A percentile compares a stretch with the other conserved stretches of the same genome.
These are phyloP conservation scores for Orthochromis indermauri DNA, from an alignment of 2,113 vertebrate species.

Conservation along the genomic window DNA sequence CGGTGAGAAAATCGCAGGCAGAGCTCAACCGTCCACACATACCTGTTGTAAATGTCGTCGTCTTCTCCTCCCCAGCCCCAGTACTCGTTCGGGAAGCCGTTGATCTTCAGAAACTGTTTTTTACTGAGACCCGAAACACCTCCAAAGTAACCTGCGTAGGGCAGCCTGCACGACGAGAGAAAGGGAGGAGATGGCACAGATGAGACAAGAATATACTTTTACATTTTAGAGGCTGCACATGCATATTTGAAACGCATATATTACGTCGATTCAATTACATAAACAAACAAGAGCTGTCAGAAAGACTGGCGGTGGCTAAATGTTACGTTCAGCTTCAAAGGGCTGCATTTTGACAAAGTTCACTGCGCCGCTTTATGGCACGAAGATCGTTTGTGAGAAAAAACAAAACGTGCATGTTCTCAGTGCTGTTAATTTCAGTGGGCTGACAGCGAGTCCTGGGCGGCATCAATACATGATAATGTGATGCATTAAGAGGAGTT, in stretches of 20 bases:
- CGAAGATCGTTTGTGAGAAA: background rate
- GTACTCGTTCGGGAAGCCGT: constrained; percentile 98
- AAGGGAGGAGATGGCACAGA: background rate
- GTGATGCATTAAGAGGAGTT: background rate
- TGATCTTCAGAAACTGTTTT: constrained; percentile 97
- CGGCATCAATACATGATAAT: background rate
- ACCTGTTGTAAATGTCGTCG: constrained; percentile 99
- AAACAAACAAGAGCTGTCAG: background rate
- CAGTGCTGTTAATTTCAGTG: background rate
- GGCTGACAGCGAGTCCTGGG: background rate
- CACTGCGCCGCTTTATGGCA: background rate
- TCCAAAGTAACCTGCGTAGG: constrained; percentile 94
- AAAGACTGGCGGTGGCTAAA: background rate
- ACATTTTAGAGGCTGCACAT: background rate
- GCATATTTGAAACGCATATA: background rate
- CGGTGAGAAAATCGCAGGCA: background rate
- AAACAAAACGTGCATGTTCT: background rate
- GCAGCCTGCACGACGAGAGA: constrained; percentile 73
- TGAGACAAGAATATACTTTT: background rate
- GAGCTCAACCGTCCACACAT: background rate
- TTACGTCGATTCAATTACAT: background rate
- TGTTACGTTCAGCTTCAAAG: background rate
- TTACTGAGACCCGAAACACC: constrained; percentile 96
- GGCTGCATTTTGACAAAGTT: background rate
- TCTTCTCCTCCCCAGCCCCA: constrained; percentile 99